phyloP scores from a whole-genome alignment of 2,113 vertebrate genomes.

The Gnathonemus echidnorhynchus region DNA sequence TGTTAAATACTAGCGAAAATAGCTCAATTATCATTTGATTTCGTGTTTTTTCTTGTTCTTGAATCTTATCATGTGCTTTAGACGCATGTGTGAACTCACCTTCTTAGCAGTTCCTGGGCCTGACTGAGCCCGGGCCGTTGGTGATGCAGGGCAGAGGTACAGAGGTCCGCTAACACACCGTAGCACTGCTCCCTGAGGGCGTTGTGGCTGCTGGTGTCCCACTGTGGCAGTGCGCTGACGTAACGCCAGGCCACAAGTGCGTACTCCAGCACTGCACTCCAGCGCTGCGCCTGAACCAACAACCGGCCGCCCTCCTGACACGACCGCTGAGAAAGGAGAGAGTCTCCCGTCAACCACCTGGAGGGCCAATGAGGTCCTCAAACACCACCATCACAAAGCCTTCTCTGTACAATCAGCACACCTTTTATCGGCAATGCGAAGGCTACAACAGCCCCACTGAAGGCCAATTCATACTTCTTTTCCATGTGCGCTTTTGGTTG shows the following conservation, averaged over 20 bases:
- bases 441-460: background rate
- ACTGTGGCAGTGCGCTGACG: conserved; percentile 54
- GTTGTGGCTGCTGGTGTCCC: conserved; percentile 57
- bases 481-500: background rate
- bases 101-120: conserved; percentile 48
- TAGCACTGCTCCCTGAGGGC: conserved; percentile 50
- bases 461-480: background rate
- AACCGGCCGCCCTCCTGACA: conserved; percentile 57
- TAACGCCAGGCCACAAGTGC: conserved; percentile 51
- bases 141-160: conserved; percentile 46
- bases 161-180: conserved; percentile 41
- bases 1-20: background rate
- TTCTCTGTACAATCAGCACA: background rate
- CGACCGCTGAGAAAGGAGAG: conserved; percentile 40
- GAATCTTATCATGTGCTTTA: background rate
- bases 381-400: background rate
- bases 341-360: background rate
- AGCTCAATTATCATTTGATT: background rate
- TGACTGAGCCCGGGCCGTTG: conserved; percentile 31
- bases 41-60: background rate
- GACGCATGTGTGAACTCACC: conserved; percentile 34
- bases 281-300: conserved; percentile 47
- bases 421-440: background rate
- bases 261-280: conserved; percentile 52
- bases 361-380: background rate